phyloP scores from a whole-genome alignment of 2,113 vertebrate genomes.

The Arothron firmamentum region DNA sequence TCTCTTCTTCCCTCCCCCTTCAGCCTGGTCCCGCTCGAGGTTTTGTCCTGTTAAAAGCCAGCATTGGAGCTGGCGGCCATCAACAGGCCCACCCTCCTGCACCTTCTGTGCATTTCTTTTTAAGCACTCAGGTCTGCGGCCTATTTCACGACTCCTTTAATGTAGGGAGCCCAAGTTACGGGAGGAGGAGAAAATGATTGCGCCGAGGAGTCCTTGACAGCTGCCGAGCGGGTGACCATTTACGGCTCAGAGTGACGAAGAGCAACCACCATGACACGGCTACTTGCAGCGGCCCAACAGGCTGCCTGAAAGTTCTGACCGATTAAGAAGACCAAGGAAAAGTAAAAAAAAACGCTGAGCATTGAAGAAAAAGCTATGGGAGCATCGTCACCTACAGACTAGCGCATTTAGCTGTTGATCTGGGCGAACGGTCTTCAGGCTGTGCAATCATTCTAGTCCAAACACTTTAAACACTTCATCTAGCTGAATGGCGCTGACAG shows the following conservation, averaged over 20 bases:
- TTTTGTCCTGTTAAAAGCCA: too few species aligned
- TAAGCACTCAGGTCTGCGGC: conserved; percentile 35
- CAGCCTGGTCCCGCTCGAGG: too few species aligned
- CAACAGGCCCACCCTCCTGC: background rate
- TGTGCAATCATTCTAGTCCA: conserved; percentile 16
- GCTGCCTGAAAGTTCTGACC: background rate
- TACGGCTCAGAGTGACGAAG: conserved; percentile 20
- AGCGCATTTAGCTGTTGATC: conserved; percentile 2
- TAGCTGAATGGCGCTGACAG: conserved; percentile 36
- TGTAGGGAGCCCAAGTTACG: conserved; percentile 11
- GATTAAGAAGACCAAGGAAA: conserved; percentile 1
- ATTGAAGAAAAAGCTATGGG: background rate
- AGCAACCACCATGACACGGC: conserved; percentile 1
- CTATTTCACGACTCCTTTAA: conserved; percentile 38
- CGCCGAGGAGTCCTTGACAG: background rate
- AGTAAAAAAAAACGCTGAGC: background rate
- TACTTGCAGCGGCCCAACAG: conserved; percentile 18
- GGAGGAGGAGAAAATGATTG: conserved; percentile 6
- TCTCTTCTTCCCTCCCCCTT: too few species aligned
- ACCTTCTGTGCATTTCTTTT: conserved; percentile 23
- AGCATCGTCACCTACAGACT: background rate
- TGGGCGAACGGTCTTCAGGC: conserved; percentile 14
- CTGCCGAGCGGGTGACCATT: background rate
- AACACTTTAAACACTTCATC: conserved; percentile 6
- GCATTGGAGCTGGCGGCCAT: too few species aligned